A percentile compares a stretch with the other conserved stretches of the same genome.
Evolutionary conservation across 2,113 vertebrate genomes (phyloP).

Genomic region (Myrmecophaga tridactyla): DNA sequence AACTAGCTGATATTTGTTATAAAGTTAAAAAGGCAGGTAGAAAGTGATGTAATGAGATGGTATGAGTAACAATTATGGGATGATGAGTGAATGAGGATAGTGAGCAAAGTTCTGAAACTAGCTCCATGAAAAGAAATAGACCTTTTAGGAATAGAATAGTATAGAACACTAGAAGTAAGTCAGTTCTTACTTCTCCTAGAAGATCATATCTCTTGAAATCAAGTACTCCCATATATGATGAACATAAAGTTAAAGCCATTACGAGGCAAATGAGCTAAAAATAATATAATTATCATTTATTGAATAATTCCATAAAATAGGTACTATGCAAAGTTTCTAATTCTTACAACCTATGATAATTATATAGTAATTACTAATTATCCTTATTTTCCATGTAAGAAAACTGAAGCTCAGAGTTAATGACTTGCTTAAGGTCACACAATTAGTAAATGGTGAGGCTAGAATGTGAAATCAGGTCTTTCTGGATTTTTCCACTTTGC

Average conservation of each 20-base stretch:
- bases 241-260: conserved; percentile 12
- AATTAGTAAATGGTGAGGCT: neutral
- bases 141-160: neutral
- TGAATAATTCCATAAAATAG: neutral
- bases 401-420: neutral
- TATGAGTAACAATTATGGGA: neutral
- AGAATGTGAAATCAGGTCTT: neutral
- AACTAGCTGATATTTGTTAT: neutral
- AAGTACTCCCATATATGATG: neutral
- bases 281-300: neutral
- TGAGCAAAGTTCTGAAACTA: neutral
- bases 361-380: neutral
- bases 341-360: neutral
- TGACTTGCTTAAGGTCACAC: neutral
- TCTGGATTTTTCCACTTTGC: neutral
- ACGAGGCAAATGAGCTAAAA: neutral
- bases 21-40: neutral
- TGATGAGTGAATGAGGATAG: neutral
- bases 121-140: neutral
- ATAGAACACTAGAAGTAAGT: neutral
- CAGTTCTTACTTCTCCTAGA: neutral
- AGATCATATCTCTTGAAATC: neutral
- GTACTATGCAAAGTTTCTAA: neutral
- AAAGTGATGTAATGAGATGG: neutral
- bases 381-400: neutral